Evolutionary conservation across 2,888 invertebrate species (phyloP), one percentile per base, ranked within the genome.

Genomic region (Eristalinus sepulchralis): DNA sequence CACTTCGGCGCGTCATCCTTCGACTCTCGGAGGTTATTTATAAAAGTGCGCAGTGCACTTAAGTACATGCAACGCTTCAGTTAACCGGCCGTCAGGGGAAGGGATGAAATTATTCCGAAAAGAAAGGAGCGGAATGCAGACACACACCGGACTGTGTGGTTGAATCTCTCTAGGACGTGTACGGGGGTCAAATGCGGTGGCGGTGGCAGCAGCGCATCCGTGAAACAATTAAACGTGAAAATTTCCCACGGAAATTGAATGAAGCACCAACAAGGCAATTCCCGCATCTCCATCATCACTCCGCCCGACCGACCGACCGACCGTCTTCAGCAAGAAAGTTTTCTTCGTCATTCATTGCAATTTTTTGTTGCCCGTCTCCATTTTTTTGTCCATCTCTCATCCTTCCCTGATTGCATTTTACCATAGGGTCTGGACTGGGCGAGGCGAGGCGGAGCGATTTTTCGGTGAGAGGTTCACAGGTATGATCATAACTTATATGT

Each of bases 401-500:
- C 66, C 62, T 62, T 17, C 20, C 34, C 39, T 81, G 70, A 86
- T 86, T 86, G 83, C 86, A 79, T 86, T 83, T 79, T 71, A 83
- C 86, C 83, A 86, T 83, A 83, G 83, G 86, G 78, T 75, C 79
- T 75, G 70, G 60, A 17, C 24, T 34, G 55, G 72, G 63, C 33
- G 17, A 66, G 71, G 5, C 27, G 27, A 27, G 27, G 27, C 27
- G 27, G 27, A 20, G 53, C 22, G 72, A 62, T 57, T 70, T 77
- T 77, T 77, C 70, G 68, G 77, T 53, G 47, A 64, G 76, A 72
- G 85, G 63, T 76, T 82, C 53, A 66, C 64, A 75, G 72, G 83
- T 83, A 86, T 71, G 83, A 83, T 83, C 86, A 86, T 86, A 86
- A 86, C 86, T 86, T 86, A 86, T 86, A 83, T 86, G 86, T 83